Percentiles rank a stretch among this genome's conserved stretches.
These are phyloP conservation scores for Danaus melanippus DNA, from an alignment of 1,140 invertebrate species.

Conservation along the genomic window DNA sequence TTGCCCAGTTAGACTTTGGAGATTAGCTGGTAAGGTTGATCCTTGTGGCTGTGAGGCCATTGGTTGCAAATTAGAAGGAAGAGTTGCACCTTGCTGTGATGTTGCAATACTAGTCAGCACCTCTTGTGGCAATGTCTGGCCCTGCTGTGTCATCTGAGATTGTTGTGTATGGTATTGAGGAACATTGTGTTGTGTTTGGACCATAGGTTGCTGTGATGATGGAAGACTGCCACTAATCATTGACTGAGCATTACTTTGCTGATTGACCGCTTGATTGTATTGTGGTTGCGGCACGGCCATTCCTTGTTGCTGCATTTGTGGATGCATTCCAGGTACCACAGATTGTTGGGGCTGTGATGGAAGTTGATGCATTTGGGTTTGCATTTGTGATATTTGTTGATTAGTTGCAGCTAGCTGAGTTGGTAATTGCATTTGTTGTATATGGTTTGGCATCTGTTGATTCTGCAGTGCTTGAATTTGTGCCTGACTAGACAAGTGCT, in stretches of 20 bases:
- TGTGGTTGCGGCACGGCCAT: slow-evolving; percentile 61
- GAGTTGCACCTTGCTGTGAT: slow-evolving; percentile 68
- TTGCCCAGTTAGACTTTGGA: slow-evolving; percentile 68
- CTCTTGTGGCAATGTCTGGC: slow-evolving; percentile 69
- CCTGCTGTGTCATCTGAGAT: slow-evolving; percentile 65
- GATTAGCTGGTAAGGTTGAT: slow-evolving; percentile 73
- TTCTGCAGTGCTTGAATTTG: slow-evolving; percentile 68
- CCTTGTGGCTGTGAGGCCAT: slow-evolving; percentile 70
- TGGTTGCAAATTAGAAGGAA: slow-evolving; percentile 64
- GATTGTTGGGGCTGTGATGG: slow-evolving; percentile 61
- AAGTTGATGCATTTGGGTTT: slow-evolving; percentile 64
- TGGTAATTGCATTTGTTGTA: slow-evolving; percentile 69
- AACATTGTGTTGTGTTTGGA: slow-evolving; percentile 61
- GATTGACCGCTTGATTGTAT: slow-evolving; percentile 62
- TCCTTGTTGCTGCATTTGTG: slow-evolving; percentile 64
- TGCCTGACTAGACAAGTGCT: slow-evolving; percentile 66
- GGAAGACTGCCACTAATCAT: slow-evolving; percentile 63
- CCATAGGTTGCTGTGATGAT: slow-evolving; percentile 62
- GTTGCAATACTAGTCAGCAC: slow-evolving; percentile 69
- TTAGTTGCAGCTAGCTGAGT: slow-evolving; percentile 54
- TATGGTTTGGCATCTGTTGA: slow-evolving; percentile 68
- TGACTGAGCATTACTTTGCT: slow-evolving; percentile 58
- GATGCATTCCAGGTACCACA: slow-evolving; percentile 61
- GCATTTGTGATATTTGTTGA: slow-evolving; percentile 68
- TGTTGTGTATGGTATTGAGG: slow-evolving; percentile 68